Conservation (phyloP, 2,888 invertebrate genomes). For the Cheilosia vulpina region DNA sequence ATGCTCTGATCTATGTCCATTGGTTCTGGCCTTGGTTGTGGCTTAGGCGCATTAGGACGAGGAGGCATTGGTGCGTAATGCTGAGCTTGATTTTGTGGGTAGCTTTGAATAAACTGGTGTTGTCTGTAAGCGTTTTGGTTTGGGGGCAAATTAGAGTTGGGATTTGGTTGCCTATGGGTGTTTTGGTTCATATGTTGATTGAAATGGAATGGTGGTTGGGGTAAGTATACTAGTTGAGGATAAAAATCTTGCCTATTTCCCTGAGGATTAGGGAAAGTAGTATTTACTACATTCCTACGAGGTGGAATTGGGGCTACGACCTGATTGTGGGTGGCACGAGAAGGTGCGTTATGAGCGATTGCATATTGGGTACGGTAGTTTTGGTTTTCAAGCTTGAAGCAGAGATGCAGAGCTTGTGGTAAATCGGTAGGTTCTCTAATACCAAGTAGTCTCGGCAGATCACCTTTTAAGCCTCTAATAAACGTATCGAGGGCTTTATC, state of each 20-base stretch:
- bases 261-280: not conserved
- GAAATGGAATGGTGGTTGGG: not conserved
- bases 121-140: not conserved
- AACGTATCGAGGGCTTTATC: constrained; percentile 51
- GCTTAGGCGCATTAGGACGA: constrained; percentile 2
- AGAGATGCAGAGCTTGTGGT: constrained; percentile 41
- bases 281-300: not conserved
- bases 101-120: constrained; percentile 1
- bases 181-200: not conserved
- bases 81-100: not conserved
- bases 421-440: constrained; percentile 54
- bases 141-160: not conserved
- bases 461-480: constrained; percentile 48
- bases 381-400: constrained; percentile 35
- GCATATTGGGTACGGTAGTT: too few species aligned
- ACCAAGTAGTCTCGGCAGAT: constrained; percentile 69
- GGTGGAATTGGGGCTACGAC: not conserved
- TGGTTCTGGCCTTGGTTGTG: constrained; percentile 3
- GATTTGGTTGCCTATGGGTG: constrained; percentile 4
- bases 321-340: not conserved
- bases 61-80: constrained; percentile 2
- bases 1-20: constrained; percentile 9
- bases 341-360: constrained; percentile 9
- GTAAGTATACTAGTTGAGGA: constrained; percentile 21
- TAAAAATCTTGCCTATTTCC: constrained; percentile 6